Percentiles rank a stretch among this genome's conserved stretches.
Conservation (phyloP, 2,797 vertebrate species). For the Melanotaenia pygmaea region DNA sequence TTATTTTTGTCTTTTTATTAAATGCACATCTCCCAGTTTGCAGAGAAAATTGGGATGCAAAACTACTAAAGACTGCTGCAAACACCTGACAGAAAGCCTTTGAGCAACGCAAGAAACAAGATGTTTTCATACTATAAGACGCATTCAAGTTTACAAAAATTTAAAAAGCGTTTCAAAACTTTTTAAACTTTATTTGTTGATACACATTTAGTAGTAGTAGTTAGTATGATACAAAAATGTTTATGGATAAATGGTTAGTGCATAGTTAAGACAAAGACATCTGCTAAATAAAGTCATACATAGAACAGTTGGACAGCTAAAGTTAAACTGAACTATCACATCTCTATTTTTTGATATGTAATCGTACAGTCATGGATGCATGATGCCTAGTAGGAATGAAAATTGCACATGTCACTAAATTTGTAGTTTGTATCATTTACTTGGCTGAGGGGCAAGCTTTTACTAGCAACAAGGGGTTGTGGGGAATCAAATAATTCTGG, state of each 20-base stretch:
- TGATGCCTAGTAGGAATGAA: conserved; percentile 63
- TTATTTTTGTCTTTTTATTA: too few species aligned
- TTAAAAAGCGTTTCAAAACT: background rate
- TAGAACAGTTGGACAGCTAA: background rate
- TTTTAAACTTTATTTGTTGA: background rate
- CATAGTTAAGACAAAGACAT: background rate
- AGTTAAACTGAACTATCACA: background rate
- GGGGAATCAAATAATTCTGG: conserved; percentile 56
- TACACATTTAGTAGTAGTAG: background rate
- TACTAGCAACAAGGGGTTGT: conserved; percentile 54
- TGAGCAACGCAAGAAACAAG: background rate
- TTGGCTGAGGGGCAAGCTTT: conserved; percentile 68
- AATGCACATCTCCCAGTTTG: too few species aligned
- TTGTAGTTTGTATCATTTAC: conserved; percentile 61
- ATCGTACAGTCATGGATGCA: background rate
- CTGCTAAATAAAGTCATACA: background rate
- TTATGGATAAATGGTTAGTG: background rate
- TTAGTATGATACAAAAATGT: background rate
- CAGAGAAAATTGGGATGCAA: too few species aligned
- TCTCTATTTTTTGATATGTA: background rate
- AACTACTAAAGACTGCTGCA: too few species aligned
- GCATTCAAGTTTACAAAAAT: background rate
- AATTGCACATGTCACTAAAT: conserved; percentile 73
- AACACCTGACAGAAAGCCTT: too few species aligned
- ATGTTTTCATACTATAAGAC: background rate